phyloP scores from a whole-genome alignment of 92 coral and sea anemone genomes.

The Phenganax subtilis region DNA sequence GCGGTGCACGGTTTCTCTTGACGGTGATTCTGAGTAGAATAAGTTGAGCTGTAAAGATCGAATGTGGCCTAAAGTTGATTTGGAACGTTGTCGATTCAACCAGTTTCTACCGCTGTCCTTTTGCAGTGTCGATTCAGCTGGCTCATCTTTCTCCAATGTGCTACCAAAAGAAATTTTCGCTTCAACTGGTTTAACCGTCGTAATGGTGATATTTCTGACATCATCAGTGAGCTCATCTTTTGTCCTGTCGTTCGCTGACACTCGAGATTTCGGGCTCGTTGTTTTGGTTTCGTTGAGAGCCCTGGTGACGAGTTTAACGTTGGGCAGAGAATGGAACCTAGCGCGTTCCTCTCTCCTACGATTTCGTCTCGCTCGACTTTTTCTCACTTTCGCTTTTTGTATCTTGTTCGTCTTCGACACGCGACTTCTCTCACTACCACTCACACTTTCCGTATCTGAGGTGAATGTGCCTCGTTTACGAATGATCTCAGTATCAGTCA shows the following conservation, averaged over 20 bases:
- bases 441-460: slow-evolving; percentile 30
- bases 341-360: slow-evolving; percentile 26
- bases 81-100: slow-evolving; percentile 19
- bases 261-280: neutral
- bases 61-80: slow-evolving; percentile 11
- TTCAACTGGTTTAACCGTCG: slow-evolving; percentile 23
- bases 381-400: slow-evolving; percentile 6
- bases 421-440: slow-evolving; percentile 1
- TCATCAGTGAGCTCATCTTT: neutral
- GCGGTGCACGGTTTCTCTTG: slow-evolving; percentile 11
- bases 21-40: slow-evolving; percentile 38
- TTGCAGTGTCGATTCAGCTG: neutral
- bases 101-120: slow-evolving; percentile 1
- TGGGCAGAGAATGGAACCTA: slow-evolving; percentile 23
- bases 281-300: slow-evolving; percentile 4
- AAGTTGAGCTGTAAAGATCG: slow-evolving; percentile 29
- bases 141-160: slow-evolving; percentile 4
- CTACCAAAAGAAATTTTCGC: slow-evolving; percentile 28
- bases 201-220: neutral
- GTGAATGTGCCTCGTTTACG: slow-evolving; percentile 10
- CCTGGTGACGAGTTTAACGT: slow-evolving; percentile 26
- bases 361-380: slow-evolving; percentile 30
- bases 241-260: neutral
- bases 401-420: neutral
- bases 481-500: slow-evolving; percentile 32